Evolutionary conservation across 2,888 invertebrate genomes (phyloP).

Genomic region (Electrophaes corylata): DNA sequence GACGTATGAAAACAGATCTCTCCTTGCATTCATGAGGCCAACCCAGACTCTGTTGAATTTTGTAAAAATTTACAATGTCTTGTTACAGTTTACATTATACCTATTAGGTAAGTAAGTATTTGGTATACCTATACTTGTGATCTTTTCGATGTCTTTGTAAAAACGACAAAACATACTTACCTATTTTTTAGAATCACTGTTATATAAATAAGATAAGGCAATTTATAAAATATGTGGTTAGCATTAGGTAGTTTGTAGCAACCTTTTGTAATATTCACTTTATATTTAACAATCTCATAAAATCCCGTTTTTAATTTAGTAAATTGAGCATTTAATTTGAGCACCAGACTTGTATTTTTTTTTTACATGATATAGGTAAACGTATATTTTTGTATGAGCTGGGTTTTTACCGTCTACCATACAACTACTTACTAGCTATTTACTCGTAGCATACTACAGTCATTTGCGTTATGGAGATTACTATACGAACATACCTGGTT

Average conservation of each 20-base stretch:
- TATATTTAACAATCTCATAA: neutral
- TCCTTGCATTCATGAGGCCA: slow-evolving; percentile 24
- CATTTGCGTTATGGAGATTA: neutral
- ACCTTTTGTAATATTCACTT: slow-evolving; percentile 13
- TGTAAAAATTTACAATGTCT: slow-evolving; percentile 65
- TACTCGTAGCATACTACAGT: neutral
- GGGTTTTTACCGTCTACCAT: too few species aligned
- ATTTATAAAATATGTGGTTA: slow-evolving; percentile 31
- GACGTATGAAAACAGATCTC: slow-evolving; percentile 13
- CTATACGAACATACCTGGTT: too few species aligned
- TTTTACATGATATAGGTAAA: too few species aligned
- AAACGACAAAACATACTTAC: slow-evolving; percentile 52
- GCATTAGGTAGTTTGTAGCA: slow-evolving; percentile 27
- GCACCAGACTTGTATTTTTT: neutral
- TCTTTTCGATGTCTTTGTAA: slow-evolving; percentile 66
- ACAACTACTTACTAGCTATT: too few species aligned
- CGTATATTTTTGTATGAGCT: too few species aligned
- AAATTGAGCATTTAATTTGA: neutral
- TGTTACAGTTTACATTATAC: slow-evolving; percentile 50
- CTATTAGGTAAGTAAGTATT: slow-evolving; percentile 40
- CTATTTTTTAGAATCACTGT: slow-evolving; percentile 68
- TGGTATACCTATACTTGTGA: slow-evolving; percentile 42
- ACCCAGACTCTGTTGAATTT: slow-evolving; percentile 57
- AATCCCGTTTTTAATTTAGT: neutral
- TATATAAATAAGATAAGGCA: slow-evolving; percentile 46